Conservation (phyloP, 2,888 invertebrate species). For the Cosmia trapezina region DNA sequence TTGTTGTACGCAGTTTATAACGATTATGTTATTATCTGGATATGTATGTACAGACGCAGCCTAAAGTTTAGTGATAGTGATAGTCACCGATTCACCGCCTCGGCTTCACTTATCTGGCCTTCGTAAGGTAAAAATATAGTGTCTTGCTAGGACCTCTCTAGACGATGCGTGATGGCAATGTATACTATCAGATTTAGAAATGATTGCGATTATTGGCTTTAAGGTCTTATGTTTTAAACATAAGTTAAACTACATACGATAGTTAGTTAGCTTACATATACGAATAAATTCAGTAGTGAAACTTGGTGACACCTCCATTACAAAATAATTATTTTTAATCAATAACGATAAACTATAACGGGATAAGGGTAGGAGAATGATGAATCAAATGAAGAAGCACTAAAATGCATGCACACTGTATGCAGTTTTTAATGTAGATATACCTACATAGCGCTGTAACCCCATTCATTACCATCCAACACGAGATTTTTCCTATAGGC, state of each 20-base stretch:
- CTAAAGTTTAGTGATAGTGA: conserved; percentile 13
- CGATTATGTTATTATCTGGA: conserved; percentile 37
- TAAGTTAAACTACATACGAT: background rate
- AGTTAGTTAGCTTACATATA: too few species aligned
- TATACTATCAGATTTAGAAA: conserved; percentile 22
- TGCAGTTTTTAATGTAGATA: conserved; percentile 1
- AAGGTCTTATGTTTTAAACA: background rate
- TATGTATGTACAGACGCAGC: conserved; percentile 14
- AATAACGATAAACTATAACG: too few species aligned
- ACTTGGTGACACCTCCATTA: too few species aligned
- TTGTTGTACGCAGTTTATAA: conserved; percentile 16
- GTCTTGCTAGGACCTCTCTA: conserved; percentile 31
- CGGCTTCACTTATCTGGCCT: conserved; percentile 42
- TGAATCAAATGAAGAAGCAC: too few species aligned
- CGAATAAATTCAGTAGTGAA: background rate
- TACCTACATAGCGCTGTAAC: background rate
- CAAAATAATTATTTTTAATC: background rate
- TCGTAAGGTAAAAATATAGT: conserved; percentile 42
- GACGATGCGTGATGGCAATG: conserved; percentile 7
- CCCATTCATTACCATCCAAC: background rate
- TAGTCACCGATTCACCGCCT: conserved; percentile 8
- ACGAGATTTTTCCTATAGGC: background rate
- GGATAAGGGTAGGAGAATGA: too few species aligned
- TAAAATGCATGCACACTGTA: too few species aligned
- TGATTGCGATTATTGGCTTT: conserved; percentile 8